phyloP scores from a whole-genome alignment of 2,113 vertebrate genomes.

The Colinus virginianus region DNA sequence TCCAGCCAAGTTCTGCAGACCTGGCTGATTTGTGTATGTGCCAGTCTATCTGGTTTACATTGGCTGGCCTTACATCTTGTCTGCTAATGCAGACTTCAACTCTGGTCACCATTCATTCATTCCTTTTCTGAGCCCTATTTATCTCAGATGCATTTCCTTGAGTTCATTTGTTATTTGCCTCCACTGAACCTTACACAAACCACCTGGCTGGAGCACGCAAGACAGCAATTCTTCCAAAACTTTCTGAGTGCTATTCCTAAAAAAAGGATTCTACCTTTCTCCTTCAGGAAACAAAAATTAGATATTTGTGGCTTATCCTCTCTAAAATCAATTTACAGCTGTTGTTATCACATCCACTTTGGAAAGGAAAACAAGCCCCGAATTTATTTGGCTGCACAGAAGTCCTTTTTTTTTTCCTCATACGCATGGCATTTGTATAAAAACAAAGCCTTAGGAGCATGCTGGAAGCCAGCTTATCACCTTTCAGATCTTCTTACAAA shows the following conservation, averaged over 20 bases:
- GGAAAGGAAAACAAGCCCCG: not conserved
- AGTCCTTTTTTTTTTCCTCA: not conserved
- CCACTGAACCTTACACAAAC: not conserved
- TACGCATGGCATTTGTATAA: not conserved
- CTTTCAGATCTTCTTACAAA: conserved; percentile 24
- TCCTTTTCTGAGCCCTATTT: not conserved
- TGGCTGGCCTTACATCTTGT: not conserved
- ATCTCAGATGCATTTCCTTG: not conserved
- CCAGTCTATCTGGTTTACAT: not conserved
- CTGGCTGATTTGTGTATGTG: not conserved
- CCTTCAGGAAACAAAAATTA: not conserved
- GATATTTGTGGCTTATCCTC: not conserved
- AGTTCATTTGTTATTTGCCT: not conserved
- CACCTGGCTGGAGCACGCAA: not conserved
- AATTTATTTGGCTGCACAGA: not conserved
- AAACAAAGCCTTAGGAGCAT: not conserved
- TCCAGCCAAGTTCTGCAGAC: not conserved
- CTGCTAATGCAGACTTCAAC: not conserved
- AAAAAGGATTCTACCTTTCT: not conserved
- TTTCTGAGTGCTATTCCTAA: not conserved
- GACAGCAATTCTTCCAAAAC: not conserved
- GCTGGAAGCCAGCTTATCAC: conserved; percentile 5
- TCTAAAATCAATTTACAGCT: not conserved
- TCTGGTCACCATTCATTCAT: not conserved
- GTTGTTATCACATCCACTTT: not conserved